Base-by-base conservation (phyloP, 2,113 vertebrate genomes). In the Rhegmatorhina hoffmannsi region DNA sequence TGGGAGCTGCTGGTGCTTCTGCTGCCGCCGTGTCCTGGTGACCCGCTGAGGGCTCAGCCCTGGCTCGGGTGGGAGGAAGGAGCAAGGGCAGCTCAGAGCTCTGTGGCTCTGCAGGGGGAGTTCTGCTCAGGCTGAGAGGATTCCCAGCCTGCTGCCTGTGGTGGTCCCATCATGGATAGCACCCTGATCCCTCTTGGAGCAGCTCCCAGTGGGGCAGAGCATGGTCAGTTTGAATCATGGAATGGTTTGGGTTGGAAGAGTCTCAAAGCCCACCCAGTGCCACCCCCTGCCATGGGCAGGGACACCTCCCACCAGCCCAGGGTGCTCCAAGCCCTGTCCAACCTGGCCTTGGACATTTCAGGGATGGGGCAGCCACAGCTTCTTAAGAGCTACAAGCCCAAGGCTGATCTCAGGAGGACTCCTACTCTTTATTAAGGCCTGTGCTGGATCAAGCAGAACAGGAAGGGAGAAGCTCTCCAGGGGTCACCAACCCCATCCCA, bases 81-180 rank as follows among this genome's bases (percentile, higher is more conserved):
- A 46, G 78, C 13, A 9, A 29, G 68, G 63, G 64, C 38, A 33
- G 47, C 53, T 13, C 72, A 26, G 52, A 69, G 49, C 7, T 17
- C 31, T 72, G 38, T 12, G 50, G 25, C 21, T 67, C 78, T 52
- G 14, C 40, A 55, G 80, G 29, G 14, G 73, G 46, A 33, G 50
- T 33, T 44, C 6, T 25, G 52, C 66, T 56, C 25, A 1, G 68
- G 47, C 34, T 11, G 33, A 19, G 38, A 50, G 0, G 62, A 11
- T 25, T 34, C 40, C 68, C 7, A 9, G 8, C 15, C 59, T 24
- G 38, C 43, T 58, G 66, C 75, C 28, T 49, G 34, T 28, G 62
- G n/a, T 36, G 47, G 53, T 58, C 56, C 3, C 2, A 4, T 16
- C 26, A 2, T 2, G 53, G 63, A 11, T 24, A 19, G 7, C 1